Evolutionary conservation across 2,797 vertebrate genomes (phyloP), one percentile per base, ranked within the genome.

Genomic region (Lagocephalus sceleratus): DNA sequence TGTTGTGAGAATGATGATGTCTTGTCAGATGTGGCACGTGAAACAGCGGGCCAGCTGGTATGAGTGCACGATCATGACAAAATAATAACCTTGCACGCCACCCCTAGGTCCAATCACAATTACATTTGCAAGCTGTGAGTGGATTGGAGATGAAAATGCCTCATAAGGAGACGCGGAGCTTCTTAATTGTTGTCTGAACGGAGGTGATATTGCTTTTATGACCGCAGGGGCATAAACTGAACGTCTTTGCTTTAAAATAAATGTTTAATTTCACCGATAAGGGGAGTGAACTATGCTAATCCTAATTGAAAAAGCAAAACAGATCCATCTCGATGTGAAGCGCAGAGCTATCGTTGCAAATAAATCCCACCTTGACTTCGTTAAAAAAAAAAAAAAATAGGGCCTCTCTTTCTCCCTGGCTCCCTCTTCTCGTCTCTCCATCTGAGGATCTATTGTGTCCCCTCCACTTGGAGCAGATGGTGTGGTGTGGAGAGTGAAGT

Each of bases 391-490:
- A 39, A 39, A 39, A 35, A 35, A 35, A 35, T 1, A 39, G 38
- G 51, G 57, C 46, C 59, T 70, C 54, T 56, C 51, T 71, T 48
- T 74, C 51, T 55, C 66, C 63, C 58, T 43, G 43, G 53, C 69
- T 50, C 50, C 60, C 26, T 29, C 45, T 64, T 65, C 71, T 46
- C 19, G 54, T 68, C 67, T 45, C 60, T 71, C 52, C 70, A 70
- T 85, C 79, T 87, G 82, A 84, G 85, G 75, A 75, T 71, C 85
- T 79, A 88, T 90, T 90, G 87, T 90, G 76, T 82, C 79, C 71
- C 74, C 67, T 78, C 73, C 83, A 71, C 84, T 93, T 91, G 92
- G 80, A 94, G 94, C 94, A 95, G 95, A 96, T 96, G 94, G 95
- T 89, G 90, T 88, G 90, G 92, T 87, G 89, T 84, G 84, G 85